phyloP scores from a whole-genome alignment of 1,140 invertebrate species.

The Aleiodes sp. region DNA sequence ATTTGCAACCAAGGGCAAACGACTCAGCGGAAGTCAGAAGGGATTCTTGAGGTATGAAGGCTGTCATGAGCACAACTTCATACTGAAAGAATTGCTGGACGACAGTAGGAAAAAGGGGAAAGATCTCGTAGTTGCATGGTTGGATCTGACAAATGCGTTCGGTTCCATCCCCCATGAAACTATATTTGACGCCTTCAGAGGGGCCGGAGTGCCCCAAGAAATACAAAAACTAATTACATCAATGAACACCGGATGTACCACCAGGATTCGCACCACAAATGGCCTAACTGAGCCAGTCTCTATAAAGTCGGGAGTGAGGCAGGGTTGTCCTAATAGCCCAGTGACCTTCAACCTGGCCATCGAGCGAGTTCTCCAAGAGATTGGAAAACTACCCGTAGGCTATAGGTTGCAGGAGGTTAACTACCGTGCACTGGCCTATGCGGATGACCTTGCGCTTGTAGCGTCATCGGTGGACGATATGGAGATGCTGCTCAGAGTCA shows the following conservation, averaged over 20 bases:
- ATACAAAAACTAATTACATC: slow-evolving; percentile 38
- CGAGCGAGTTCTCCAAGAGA: slow-evolving; percentile 45
- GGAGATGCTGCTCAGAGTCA: slow-evolving; percentile 26
- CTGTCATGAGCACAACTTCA: slow-evolving; percentile 48
- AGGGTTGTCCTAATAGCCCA: slow-evolving; percentile 58
- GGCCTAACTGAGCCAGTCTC: slow-evolving; percentile 45
- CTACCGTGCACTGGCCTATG: slow-evolving; percentile 49
- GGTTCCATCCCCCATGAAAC: slow-evolving; percentile 48
- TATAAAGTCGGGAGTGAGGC: slow-evolving; percentile 51
- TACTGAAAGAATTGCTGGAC: slow-evolving; percentile 40
- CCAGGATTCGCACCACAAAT: slow-evolving; percentile 21
- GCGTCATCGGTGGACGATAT: slow-evolving; percentile 25
- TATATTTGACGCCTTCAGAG: slow-evolving; percentile 34
- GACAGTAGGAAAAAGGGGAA: slow-evolving; percentile 32
- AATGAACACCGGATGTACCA: slow-evolving; percentile 34
- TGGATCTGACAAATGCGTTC: slow-evolving; percentile 52
- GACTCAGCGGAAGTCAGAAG: slow-evolving; percentile 40
- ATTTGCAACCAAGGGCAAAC: neutral
- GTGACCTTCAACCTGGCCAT: slow-evolving; percentile 60
- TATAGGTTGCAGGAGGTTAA: slow-evolving; percentile 33
- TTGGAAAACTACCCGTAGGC: too few relatives aligned
- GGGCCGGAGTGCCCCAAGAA: slow-evolving; percentile 11
- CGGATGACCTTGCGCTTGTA: slow-evolving; percentile 47
- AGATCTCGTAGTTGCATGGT: slow-evolving; percentile 46
- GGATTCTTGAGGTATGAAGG: slow-evolving; percentile 48